Conservation (phyloP, 2,888 invertebrate species). For the Lepidochitona cinerea region DNA sequence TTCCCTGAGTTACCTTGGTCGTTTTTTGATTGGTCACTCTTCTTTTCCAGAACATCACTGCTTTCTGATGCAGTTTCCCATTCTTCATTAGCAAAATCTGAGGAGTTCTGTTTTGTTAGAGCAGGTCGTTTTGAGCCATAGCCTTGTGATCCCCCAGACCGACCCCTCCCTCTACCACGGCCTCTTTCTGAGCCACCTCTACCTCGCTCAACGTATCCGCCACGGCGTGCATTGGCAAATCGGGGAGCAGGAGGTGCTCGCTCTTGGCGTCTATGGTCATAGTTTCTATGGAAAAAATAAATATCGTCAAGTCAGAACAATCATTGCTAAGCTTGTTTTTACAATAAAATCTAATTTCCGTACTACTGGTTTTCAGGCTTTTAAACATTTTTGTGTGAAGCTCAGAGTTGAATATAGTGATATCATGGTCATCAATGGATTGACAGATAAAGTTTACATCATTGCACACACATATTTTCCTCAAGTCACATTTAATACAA, state of each 20-base stretch:
- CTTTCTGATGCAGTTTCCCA: constrained; percentile 88
- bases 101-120: constrained; percentile 68
- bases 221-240: constrained; percentile 43
- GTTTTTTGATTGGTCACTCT: constrained; percentile 55
- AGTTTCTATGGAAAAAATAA: too few relatives aligned
- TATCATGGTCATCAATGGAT: constrained; percentile 1
- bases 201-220: constrained; percentile 17
- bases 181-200: constrained; percentile 58
- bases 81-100: constrained; percentile 72
- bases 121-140: constrained; percentile 49
- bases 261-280: constrained; percentile 40
- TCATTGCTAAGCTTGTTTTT: too few relatives aligned
- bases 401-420: not conserved
- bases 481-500: too few relatives aligned
- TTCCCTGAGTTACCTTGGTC: constrained; percentile 37
- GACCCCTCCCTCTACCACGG: constrained; percentile 55
- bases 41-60: constrained; percentile 75
- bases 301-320: too few relatives aligned
- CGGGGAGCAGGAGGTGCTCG: constrained; percentile 56
- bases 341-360: too few relatives aligned
- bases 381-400: too few relatives aligned
- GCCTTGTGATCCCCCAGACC: constrained; percentile 43
- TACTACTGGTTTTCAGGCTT: too few relatives aligned
- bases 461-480: too few relatives aligned
- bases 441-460: constrained; percentile 12